phyloP scores from a whole-genome alignment of 2,888 invertebrate species.

The Synergus umbraculus region DNA sequence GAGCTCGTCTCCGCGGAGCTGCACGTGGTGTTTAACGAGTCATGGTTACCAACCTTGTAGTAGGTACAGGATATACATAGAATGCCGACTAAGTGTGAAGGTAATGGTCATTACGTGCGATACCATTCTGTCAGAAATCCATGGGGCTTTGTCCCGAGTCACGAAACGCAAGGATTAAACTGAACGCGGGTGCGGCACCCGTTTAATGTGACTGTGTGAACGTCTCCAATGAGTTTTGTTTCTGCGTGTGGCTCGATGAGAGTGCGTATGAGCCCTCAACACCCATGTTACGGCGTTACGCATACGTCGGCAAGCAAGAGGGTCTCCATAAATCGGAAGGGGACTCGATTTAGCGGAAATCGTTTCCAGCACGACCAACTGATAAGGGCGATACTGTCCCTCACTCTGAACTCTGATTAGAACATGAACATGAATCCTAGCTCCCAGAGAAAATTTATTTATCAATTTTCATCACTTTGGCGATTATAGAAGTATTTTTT shows the following conservation, averaged over 20 bases:
- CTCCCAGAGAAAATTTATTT: neutral
- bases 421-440: constrained; percentile 17
- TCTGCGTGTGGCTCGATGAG: constrained; percentile 42
- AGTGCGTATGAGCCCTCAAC: constrained; percentile 55
- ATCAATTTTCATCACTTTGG: neutral
- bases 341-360: constrained; percentile 51
- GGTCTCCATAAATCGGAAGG: constrained; percentile 59
- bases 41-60: constrained; percentile 48
- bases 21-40: constrained; percentile 56
- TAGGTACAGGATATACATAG: constrained; percentile 43
- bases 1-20: constrained; percentile 52
- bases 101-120: constrained; percentile 76
- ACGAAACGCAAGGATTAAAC: constrained; percentile 77
- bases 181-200: constrained; percentile 64
- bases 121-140: constrained; percentile 76
- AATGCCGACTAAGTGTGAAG: constrained; percentile 56
- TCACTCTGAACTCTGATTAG: constrained; percentile 32
- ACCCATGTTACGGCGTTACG: constrained; percentile 25
- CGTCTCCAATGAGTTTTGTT: constrained; percentile 49
- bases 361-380: constrained; percentile 45
- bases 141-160: constrained; percentile 76
- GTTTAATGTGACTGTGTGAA: constrained; percentile 69
- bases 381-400: constrained; percentile 42
- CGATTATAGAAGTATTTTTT: neutral
- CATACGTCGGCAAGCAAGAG: constrained; percentile 47